Conservation (phyloP, 2,113 vertebrate species). For the Larimichthys crocea region DNA sequence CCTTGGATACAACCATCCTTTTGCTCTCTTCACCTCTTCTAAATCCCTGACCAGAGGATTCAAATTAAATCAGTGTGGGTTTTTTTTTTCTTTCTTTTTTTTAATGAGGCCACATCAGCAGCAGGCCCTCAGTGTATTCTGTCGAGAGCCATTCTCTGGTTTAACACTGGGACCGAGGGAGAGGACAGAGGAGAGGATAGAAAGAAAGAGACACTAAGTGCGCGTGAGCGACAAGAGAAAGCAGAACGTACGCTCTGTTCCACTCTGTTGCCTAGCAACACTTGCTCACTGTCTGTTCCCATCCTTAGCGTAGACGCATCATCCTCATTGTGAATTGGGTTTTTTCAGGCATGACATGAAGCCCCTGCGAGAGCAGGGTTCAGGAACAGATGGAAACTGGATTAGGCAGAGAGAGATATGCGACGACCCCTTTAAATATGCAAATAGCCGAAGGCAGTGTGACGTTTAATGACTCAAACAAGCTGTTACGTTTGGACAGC, state of each 20-base stretch:
- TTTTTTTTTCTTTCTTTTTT: slow-evolving; percentile 59
- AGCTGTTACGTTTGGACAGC: neutral
- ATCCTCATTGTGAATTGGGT: slow-evolving; percentile 56
- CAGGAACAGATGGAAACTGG: slow-evolving; percentile 60
- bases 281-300: slow-evolving; percentile 57
- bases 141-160: slow-evolving; percentile 45
- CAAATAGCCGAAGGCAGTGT: slow-evolving; percentile 49
- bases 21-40: slow-evolving; percentile 54
- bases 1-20: neutral
- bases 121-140: slow-evolving; percentile 36
- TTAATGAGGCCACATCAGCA: slow-evolving; percentile 65
- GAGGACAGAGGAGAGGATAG: slow-evolving; percentile 64
- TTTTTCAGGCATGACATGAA: slow-evolving; percentile 62
- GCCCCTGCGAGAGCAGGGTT: slow-evolving; percentile 41
- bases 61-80: slow-evolving; percentile 60
- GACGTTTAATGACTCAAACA: slow-evolving; percentile 49
- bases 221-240: slow-evolving; percentile 65
- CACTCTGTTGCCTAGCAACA: slow-evolving; percentile 83
- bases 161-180: slow-evolving; percentile 26
- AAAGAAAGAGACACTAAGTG: slow-evolving; percentile 64
- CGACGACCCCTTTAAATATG: slow-evolving; percentile 59
- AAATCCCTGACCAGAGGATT: slow-evolving; percentile 57
- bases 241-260: slow-evolving; percentile 67
- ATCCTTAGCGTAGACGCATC: slow-evolving; percentile 56
- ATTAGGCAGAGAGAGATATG: slow-evolving; percentile 61